A percentile compares a stretch with the other conserved stretches of the same genome.
Evolutionary conservation across 2,888 invertebrate genomes (phyloP).

Genomic region (Zygothrica quintamaculata): DNA sequence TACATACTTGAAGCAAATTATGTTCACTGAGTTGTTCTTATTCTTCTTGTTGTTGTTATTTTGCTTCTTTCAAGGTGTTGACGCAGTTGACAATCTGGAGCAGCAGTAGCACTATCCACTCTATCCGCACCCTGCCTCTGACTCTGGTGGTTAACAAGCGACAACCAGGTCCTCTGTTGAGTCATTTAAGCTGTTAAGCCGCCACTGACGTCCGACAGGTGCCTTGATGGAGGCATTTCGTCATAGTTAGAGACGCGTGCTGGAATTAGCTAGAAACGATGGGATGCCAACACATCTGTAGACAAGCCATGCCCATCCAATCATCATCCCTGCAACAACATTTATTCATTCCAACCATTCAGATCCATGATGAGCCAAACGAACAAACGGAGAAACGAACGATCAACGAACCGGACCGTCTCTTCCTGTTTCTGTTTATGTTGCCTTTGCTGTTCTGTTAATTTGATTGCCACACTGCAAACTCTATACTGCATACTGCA

Average conservation of each 20-base stretch:
- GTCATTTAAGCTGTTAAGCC: slow-evolving; percentile 68
- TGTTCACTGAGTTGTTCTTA: slow-evolving; percentile 54
- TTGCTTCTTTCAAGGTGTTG: slow-evolving; percentile 61
- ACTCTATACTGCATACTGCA: too few relatives aligned
- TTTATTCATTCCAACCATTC: slow-evolving; percentile 12
- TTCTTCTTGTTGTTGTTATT: too few relatives aligned
- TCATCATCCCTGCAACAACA: not conserved
- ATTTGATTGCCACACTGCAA: slow-evolving; percentile 62
- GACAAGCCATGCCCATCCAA: slow-evolving; percentile 3
- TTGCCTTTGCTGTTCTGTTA: slow-evolving; percentile 42
- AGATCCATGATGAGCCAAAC: slow-evolving; percentile 36
- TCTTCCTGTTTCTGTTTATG: slow-evolving; percentile 48
- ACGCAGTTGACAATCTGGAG: slow-evolving; percentile 63
- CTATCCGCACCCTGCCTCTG: not conserved
- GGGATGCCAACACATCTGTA: slow-evolving; percentile 19
- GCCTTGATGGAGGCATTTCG: slow-evolving; percentile 60
- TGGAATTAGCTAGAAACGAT: slow-evolving; percentile 54
- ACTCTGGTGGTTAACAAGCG: not conserved
- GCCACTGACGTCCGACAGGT: slow-evolving; percentile 70
- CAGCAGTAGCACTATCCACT: slow-evolving; percentile 19
- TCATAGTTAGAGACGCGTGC: slow-evolving; percentile 67
- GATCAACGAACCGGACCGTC: slow-evolving; percentile 35
- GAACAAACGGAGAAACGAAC: too few relatives aligned
- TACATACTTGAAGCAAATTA: slow-evolving; percentile 65
- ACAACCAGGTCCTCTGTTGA: slow-evolving; percentile 16